Evolutionary conservation across 2,113 vertebrate genomes (phyloP).

Genomic region (Grallaria varia): DNA sequence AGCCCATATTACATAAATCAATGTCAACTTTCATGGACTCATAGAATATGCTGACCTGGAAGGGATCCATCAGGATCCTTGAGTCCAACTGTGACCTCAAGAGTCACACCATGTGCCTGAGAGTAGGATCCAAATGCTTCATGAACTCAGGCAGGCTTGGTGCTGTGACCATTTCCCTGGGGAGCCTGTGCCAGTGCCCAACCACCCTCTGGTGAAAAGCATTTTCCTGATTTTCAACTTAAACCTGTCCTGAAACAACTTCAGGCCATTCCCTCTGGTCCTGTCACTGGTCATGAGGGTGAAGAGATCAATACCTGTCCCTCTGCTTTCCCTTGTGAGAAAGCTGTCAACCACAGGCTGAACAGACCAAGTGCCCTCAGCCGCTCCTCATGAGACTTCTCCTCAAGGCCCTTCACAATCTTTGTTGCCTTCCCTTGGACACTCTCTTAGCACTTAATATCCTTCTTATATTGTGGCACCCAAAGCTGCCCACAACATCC

Average conservation of each 20-base stretch:
- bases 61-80: neutral
- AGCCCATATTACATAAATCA: neutral
- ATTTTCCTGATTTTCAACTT: no score
- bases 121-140: neutral
- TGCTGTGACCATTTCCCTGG: neutral
- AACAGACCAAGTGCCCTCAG: neutral
- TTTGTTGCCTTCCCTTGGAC: no score
- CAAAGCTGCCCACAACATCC: neutral
- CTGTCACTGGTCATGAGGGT: neutral
- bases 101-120: neutral
- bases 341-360: accelerated
- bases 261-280: accelerated
- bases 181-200: neutral
- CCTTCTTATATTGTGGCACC: neutral
- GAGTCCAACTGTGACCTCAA: neutral
- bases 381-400: accelerated
- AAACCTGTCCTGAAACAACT: neutral
- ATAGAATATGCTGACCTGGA: neutral
- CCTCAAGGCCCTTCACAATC: neutral
- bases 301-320: no score
- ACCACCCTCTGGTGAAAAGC: accelerated
- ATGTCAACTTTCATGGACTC: neutral
- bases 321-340: accelerated
- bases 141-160: neutral
- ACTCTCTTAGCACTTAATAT: neutral